A percentile compares a stretch with the other conserved stretches of the same genome.
phyloP scores from a whole-genome alignment of 2,113 vertebrate species.

The Axis porcinus region DNA sequence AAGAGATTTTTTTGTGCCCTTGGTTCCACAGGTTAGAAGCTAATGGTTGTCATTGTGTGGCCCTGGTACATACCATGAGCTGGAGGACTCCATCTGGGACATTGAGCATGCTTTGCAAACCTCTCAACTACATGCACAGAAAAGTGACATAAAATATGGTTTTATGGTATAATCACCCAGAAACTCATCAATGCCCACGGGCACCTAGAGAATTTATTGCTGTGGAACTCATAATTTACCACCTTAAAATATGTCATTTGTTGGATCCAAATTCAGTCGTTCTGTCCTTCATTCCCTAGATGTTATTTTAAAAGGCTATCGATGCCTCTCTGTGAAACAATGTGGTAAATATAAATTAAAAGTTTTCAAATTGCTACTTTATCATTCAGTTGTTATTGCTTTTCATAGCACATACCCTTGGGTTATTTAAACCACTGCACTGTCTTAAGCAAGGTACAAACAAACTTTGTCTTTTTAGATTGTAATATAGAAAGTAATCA shows the following conservation, averaged over 20 bases:
- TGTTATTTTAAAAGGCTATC: conserved; percentile 47
- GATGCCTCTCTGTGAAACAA: conserved; percentile 33
- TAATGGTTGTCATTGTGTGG: background rate
- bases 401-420: conserved; percentile 4
- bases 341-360: conserved; percentile 36
- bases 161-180: conserved; percentile 32
- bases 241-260: conserved; percentile 25
- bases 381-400: background rate
- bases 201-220: conserved; percentile 48
- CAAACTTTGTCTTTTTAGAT: background rate
- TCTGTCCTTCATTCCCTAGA: conserved; percentile 1
- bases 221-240: conserved; percentile 25
- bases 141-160: conserved; percentile 47
- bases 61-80: background rate
- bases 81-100: background rate
- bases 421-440: background rate
- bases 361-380: background rate
- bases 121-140: background rate
- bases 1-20: background rate
- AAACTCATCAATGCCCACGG: background rate
- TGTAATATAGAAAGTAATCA: background rate
- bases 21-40: background rate
- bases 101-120: conserved; percentile 1
- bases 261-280: conserved; percentile 20
- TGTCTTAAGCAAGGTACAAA: conserved; percentile 14